These are phyloP conservation scores for Pandemis cinnamomeana DNA, from an alignment of 2,888 invertebrate species.

Conservation along the genomic window DNA sequence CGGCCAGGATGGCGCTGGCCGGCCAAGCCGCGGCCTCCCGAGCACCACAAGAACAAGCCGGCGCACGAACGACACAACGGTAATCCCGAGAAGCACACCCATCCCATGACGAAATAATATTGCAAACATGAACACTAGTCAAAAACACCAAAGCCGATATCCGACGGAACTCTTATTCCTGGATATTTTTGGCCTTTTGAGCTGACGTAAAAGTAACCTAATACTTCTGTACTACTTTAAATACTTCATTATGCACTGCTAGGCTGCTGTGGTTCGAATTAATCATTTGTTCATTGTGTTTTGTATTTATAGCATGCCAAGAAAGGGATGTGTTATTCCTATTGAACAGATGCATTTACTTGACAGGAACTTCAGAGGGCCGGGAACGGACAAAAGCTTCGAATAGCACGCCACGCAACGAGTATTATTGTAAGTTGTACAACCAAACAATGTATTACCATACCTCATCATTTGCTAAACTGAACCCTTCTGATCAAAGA, in stretches of 20 bases:
- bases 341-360: conserved; percentile 35
- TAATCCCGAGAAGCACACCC: conserved; percentile 43
- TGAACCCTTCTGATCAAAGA: no score
- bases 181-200: no score
- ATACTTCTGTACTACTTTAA: neutral
- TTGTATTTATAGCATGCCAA: neutral
- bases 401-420: conserved; percentile 74
- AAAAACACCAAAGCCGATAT: no score
- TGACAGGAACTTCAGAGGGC: conserved; percentile 68
- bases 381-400: conserved; percentile 72
- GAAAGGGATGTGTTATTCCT: conserved; percentile 8
- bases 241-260: no score
- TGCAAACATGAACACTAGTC: no score
- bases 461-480: no score
- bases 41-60: conserved; percentile 86
- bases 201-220: no score
- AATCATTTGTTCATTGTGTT: no score
- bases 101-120: no score
- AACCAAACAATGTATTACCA: neutral
- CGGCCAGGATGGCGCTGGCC: conserved; percentile 95
- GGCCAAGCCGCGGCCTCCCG: conserved; percentile 86
- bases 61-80: conserved; percentile 76
- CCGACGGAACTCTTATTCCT: no score
- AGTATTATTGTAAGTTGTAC: conserved; percentile 82
- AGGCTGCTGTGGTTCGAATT: no score